phyloP scores from a whole-genome alignment of 2,113 vertebrate genomes.

The Mormyrus iriodes region DNA sequence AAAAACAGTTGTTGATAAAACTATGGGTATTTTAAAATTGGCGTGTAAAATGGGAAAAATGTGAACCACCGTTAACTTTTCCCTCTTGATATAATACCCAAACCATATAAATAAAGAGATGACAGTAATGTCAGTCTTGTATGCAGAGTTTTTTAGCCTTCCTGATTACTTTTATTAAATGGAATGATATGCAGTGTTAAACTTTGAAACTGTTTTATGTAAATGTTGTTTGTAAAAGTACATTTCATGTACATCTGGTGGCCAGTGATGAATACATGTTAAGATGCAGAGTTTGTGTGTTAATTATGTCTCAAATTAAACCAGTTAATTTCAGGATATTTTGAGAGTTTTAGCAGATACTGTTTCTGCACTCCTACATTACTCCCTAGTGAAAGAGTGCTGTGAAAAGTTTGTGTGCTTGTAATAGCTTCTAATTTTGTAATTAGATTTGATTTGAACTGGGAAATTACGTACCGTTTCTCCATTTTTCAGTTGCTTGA shows the following conservation, averaged over 20 bases:
- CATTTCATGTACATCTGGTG: background rate
- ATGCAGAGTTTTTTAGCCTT: background rate
- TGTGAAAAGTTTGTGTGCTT: background rate
- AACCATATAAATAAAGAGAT: background rate
- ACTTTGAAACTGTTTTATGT: background rate
- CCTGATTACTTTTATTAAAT: background rate
- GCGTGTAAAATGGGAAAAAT: background rate
- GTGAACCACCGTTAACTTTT: background rate
- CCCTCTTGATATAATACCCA: background rate
- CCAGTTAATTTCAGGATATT: background rate
- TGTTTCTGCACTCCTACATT: background rate
- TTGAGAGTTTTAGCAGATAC: background rate
- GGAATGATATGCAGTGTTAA: background rate
- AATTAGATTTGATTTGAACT: background rate
- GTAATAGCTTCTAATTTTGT: background rate
- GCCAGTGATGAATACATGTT: background rate
- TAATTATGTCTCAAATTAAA: background rate
- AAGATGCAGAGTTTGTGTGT: background rate
- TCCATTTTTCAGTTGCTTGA: background rate
- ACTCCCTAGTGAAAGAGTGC: background rate
- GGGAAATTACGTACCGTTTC: background rate
- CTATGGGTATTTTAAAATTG: background rate
- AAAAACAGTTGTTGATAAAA: background rate
- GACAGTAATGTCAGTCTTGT: background rate
- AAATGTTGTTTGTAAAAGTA: background rate